These are phyloP conservation scores for Xanthia icteritia DNA, from an alignment of 2,888 invertebrate species.

Conservation along the genomic window DNA sequence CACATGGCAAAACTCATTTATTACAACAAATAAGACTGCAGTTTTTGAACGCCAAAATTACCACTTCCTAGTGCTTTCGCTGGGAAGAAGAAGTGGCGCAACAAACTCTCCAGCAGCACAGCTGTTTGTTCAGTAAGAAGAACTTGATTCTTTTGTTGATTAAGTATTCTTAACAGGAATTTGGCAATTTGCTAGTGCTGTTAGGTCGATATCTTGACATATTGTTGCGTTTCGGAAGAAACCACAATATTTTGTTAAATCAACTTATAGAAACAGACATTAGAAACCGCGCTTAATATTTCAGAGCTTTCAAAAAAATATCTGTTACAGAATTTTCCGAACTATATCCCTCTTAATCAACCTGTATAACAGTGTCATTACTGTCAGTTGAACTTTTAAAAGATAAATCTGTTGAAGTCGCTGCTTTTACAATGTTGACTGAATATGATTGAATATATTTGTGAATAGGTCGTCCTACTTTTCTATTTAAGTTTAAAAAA, in stretches of 20 bases:
- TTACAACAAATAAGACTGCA: too few species aligned
- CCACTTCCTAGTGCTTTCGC: not conserved
- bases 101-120: not conserved
- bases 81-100: not conserved
- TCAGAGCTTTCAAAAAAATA: not conserved
- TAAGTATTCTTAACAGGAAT: not conserved
- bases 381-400: not conserved
- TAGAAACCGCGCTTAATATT: too few species aligned
- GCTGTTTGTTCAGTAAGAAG: not conserved
- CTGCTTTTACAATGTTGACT: not conserved
- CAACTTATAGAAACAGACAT: too few species aligned
- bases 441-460: constrained; percentile 1
- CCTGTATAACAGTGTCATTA: not conserved
- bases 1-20: too few species aligned
- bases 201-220: not conserved
- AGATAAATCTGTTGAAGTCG: not conserved
- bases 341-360: not conserved
- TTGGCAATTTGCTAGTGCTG: not conserved
- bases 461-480: not conserved
- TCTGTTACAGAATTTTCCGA: too few species aligned
- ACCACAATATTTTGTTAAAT: too few species aligned
- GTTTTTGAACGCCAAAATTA: not conserved
- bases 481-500: not conserved
- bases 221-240: not conserved
- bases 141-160: not conserved